Evolutionary conservation across 2,888 invertebrate species (phyloP).

Genomic region (Thecocarcelia acutangulata): DNA sequence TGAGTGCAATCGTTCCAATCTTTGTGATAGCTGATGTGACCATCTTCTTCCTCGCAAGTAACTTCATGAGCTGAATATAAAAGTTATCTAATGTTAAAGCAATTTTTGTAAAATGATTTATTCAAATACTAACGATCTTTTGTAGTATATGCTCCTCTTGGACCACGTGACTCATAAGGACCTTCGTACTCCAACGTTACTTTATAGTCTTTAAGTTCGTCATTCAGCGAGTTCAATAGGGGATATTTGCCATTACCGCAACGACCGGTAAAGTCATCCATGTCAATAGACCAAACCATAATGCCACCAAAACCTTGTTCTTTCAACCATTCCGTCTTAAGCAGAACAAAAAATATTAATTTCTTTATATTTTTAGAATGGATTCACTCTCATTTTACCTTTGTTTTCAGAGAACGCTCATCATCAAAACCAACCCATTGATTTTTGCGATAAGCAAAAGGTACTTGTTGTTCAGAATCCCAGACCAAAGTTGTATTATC

Average conservation of each 20-base stretch:
- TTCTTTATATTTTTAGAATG: background rate
- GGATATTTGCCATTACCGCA: slow-evolving; percentile 96
- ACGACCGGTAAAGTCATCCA: slow-evolving; percentile 96
- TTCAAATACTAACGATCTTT: slow-evolving; percentile 89
- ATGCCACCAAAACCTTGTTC: slow-evolving; percentile 97
- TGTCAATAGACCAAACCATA: slow-evolving; percentile 97
- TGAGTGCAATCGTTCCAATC: slow-evolving; percentile 95
- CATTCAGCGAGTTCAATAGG: slow-evolving; percentile 91
- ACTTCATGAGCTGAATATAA: slow-evolving; percentile 89
- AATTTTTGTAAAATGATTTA: background rate
- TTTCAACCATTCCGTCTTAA: slow-evolving; percentile 94
- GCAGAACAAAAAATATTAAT: background rate
- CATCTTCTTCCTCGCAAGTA: slow-evolving; percentile 94
- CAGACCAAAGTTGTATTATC: slow-evolving; percentile 96
- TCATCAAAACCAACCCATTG: slow-evolving; percentile 98
- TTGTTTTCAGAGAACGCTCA: slow-evolving; percentile 93
- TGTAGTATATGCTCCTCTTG: slow-evolving; percentile 89
- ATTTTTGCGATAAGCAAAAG: slow-evolving; percentile 94
- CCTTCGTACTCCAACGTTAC: slow-evolving; percentile 92
- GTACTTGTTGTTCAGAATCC: slow-evolving; percentile 98
- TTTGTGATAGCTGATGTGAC: slow-evolving; percentile 96
- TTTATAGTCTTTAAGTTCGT: slow-evolving; percentile 91
- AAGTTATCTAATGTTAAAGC: background rate
- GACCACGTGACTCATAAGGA: slow-evolving; percentile 89
- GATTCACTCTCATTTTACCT: slow-evolving; percentile 83